Conservation (phyloP, 2,113 vertebrate species). For the Numenius arquata region DNA sequence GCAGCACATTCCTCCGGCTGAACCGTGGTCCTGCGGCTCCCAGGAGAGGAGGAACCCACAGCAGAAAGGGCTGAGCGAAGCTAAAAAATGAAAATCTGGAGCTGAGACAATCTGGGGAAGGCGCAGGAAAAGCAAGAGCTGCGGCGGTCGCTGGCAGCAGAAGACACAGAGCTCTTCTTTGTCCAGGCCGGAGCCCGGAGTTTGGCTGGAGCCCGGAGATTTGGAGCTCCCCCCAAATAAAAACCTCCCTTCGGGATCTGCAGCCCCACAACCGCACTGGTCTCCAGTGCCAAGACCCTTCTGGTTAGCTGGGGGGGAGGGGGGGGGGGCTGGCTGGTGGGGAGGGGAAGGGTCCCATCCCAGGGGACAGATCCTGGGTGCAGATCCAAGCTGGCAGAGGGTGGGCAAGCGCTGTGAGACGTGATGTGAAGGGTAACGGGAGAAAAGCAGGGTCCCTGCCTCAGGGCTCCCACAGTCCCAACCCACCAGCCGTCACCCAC, state of each 20-base stretch:
- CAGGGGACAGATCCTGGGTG: not conserved
- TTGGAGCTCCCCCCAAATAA: not conserved
- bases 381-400: not conserved
- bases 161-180: not conserved
- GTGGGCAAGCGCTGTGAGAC: not conserved
- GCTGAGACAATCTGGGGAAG: conserved; percentile 20
- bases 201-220: not conserved
- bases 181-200: not conserved
- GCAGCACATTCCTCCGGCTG: conserved; percentile 55
- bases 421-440: fast-evolving
- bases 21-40: conserved; percentile 31
- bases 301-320: fast-evolving
- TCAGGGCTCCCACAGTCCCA: not conserved
- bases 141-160: fast-evolving
- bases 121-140: not conserved
- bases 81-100: conserved; percentile 55
- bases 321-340: not conserved
- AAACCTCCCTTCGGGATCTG: not conserved
- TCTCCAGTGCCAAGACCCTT: not conserved
- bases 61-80: conserved; percentile 54
- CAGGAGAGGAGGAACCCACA: conserved; percentile 35
- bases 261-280: not conserved
- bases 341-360: not conserved
- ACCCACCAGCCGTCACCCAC: not conserved
- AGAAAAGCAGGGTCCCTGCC: not conserved